These are phyloP conservation scores for Sarcoramphus papa DNA, from an alignment of 2,797 vertebrate genomes.

Conservation along the genomic window DNA sequence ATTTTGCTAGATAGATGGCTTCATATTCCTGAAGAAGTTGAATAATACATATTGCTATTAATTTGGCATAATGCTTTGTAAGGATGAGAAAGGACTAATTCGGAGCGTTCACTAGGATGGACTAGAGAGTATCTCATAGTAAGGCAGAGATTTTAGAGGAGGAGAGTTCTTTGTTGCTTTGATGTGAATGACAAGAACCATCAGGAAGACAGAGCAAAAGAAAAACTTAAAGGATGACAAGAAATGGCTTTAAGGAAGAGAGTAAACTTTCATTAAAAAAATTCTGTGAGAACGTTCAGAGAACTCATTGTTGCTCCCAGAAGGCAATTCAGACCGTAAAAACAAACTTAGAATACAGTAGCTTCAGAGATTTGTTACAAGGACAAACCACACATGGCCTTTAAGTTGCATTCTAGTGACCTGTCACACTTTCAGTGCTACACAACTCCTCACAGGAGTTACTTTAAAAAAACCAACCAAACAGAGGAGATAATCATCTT, in stretches of 20 bases:
- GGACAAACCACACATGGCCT: neutral
- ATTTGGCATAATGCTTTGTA: neutral
- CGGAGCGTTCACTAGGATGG: neutral
- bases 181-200: neutral
- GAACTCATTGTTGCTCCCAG: neutral
- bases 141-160: neutral
- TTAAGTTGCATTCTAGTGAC: neutral
- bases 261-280: neutral
- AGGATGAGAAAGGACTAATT: neutral
- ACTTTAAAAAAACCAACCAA: neutral
- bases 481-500: neutral
- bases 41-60: neutral
- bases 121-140: neutral
- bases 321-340: neutral
- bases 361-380: neutral
- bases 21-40: conserved; percentile 89
- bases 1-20: conserved; percentile 96
- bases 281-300: neutral
- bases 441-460: neutral
- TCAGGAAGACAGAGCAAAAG: neutral
- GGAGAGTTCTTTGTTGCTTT: neutral
- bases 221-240: neutral
- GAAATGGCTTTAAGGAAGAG: neutral
- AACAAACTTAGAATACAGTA: neutral
- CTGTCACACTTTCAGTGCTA: neutral